Evolutionary conservation across 2,888 invertebrate species (phyloP), one percentile per base, ranked within the genome.

Genomic region (Cacoxenus indagator): DNA sequence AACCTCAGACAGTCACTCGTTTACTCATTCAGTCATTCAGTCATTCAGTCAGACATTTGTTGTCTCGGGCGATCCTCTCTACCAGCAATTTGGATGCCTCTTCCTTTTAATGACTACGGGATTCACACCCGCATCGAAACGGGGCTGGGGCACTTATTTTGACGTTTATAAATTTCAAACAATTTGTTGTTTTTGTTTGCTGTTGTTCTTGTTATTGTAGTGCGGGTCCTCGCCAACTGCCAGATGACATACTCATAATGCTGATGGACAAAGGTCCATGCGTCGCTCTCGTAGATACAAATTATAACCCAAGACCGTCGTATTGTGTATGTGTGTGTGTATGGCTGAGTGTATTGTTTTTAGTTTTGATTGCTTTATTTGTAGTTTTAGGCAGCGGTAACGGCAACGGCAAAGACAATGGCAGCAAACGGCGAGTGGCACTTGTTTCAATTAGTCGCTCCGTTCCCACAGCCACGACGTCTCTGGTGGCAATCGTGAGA

Each of bases 161-260:
- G 83, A 85, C 82, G 83, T 85, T 82, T 82, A 85, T 84, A 85
- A 85, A 86, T 85, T 82, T 82, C 74, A 24, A 76, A 76, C 75
- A 71, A 78, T 82, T 78, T 82, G 73, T 76, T 73, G 67, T 67
- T 72, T 70, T 64, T 64, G 55, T 57, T 29, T 4, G 45, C 67
- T 59, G 55, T 24, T 17, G 75, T 75, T 74, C 73, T 75, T 75
- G 65, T 68, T 59, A 45, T 43, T 9, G 54, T 64, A 55, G 19
- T 22, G 24, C 27, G 24, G 67, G 26, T 67, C 51, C 55, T 65
- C 51, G 51, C 66, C 73, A 65, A 19, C 27, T 19, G 61, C 29
- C 64, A 65, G 48, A 73, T 78, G 83, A 80, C 80, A 78, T n/a
- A n/a, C n/a, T n/a, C n/a, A n/a, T 72, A 78, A 76, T 74, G 83